Evolutionary conservation across 2,797 vertebrate genomes (phyloP).

Genomic region (Ceryle rudis): DNA sequence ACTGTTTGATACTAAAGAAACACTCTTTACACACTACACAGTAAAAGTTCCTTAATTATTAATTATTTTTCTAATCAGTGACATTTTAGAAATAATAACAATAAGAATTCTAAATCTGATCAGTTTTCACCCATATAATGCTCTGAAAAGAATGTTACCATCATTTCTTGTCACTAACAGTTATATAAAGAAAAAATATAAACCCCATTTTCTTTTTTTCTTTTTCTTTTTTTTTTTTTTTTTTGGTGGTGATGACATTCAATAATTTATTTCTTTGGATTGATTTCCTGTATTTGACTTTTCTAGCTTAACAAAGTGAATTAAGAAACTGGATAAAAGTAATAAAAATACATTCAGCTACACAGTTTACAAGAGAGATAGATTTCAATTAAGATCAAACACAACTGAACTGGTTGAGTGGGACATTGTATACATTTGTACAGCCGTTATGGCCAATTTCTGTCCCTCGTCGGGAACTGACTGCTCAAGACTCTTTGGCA

Average conservation of each 20-base stretch:
- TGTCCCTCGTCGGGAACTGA: background rate
- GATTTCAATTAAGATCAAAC: background rate
- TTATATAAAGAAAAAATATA: background rate
- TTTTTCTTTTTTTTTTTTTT: background rate
- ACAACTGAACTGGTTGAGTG: background rate
- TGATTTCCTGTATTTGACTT: background rate
- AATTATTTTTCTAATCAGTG: background rate
- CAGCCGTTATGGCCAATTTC: background rate
- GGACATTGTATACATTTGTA: background rate
- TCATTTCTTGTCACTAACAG: background rate
- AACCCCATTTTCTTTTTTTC: background rate
- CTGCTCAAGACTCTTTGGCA: background rate
- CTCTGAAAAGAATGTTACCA: background rate
- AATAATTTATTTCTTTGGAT: background rate
- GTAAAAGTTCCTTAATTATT: background rate
- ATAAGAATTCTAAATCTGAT: background rate
- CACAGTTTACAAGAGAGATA: background rate
- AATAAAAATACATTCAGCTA: background rate
- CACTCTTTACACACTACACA: background rate
- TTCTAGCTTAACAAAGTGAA: background rate
- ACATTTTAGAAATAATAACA: background rate
- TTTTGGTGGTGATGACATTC: accelerated
- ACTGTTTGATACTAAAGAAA: background rate
- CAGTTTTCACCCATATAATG: background rate
- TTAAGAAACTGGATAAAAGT: background rate